These are phyloP conservation scores for Chionoecetes opilio DNA, from an alignment of 1,140 invertebrate species.

Conservation along the genomic window DNA sequence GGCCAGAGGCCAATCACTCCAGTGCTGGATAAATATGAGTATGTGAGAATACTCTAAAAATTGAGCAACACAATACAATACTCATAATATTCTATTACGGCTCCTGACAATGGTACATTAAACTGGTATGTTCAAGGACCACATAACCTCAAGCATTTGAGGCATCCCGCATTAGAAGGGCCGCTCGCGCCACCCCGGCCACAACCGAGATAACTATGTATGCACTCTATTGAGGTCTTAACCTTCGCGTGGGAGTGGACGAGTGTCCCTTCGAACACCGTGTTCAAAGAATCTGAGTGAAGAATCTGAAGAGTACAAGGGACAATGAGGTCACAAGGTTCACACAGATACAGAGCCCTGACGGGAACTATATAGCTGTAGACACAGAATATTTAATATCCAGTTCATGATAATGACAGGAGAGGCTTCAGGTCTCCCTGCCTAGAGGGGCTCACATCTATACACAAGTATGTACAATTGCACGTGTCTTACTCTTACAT, in stretches of 20 bases:
- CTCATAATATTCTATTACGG: not conserved
- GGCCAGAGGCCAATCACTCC: not conserved
- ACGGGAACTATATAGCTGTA: not conserved
- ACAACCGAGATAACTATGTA: too few species aligned
- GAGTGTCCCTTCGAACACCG: too few species aligned
- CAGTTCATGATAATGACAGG: not conserved
- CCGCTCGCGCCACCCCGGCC: too few species aligned
- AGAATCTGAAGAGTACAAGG: not conserved
- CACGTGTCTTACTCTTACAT: too few species aligned
- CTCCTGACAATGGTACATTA: not conserved
- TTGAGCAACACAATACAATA: not conserved
- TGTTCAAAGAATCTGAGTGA: too few species aligned
- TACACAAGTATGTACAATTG: too few species aligned
- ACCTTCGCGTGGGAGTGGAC: too few species aligned
- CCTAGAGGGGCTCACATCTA: not conserved
- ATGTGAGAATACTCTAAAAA: not conserved
- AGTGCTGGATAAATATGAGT: not conserved
- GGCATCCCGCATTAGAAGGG: too few species aligned
- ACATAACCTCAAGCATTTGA: not conserved
- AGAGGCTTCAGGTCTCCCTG: not conserved
- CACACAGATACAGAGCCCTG: not conserved
- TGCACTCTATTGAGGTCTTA: too few species aligned
- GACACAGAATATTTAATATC: not conserved
- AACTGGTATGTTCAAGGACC: not conserved
- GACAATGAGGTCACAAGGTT: constrained; percentile 3